phyloP scores from a whole-genome alignment of 2,888 invertebrate species.

The Salpingus planirostris region DNA sequence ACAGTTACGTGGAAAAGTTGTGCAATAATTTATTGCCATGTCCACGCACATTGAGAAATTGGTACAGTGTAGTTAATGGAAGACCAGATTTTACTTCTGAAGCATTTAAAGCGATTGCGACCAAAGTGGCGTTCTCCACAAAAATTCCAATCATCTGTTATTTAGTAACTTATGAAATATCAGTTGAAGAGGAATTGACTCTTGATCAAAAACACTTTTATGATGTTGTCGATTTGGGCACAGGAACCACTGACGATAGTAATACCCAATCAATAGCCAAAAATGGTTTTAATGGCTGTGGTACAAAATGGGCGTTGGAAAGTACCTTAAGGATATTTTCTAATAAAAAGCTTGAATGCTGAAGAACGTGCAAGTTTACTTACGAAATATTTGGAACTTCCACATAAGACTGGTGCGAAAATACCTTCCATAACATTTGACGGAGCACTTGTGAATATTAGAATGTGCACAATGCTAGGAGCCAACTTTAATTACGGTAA shows the following conservation, averaged over 20 bases:
- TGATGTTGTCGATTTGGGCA: background rate
- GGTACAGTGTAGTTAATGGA: background rate
- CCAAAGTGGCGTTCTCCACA: too few relatives aligned
- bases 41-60: background rate
- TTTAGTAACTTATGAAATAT: background rate
- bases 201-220: background rate
- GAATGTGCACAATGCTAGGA: conserved; percentile 10
- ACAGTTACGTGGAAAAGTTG: background rate
- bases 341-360: conserved; percentile 9
- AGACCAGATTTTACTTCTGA: background rate
- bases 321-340: conserved; percentile 10
- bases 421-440: conserved; percentile 9
- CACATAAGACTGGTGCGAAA: conserved; percentile 7
- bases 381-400: conserved; percentile 6
- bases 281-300: conserved; percentile 6
- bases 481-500: conserved; percentile 6
- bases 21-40: background rate
- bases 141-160: background rate
- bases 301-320: conserved; percentile 10
- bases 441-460: conserved; percentile 4
- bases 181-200: background rate
- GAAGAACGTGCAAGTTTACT: conserved; percentile 9
- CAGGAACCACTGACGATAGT: background rate
- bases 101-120: background rate
- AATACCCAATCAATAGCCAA: background rate